Evolutionary conservation across 37 sponge, comb jelly and placozoan genomes (phyloP).

Genomic region (Mnemiopsis leidyi): DNA sequence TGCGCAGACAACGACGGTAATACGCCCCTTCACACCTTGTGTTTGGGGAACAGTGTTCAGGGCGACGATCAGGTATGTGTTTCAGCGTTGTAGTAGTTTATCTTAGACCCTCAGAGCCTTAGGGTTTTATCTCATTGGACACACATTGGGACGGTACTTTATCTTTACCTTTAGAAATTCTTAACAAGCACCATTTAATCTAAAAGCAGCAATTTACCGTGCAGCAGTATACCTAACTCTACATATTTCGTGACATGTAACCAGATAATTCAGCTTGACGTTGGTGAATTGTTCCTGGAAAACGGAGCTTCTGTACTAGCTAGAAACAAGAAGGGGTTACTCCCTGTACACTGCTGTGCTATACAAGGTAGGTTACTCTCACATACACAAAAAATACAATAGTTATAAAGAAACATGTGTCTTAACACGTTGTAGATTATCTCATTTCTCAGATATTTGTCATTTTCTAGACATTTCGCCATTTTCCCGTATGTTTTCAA

Average conservation of each 20-base stretch:
- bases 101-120: not conserved
- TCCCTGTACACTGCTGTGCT: constrained; percentile 64
- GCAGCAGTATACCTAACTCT: too few relatives aligned
- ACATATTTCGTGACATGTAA: not conserved
- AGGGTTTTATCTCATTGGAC: not conserved
- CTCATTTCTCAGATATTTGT: too few relatives aligned
- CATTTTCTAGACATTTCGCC: too few relatives aligned
- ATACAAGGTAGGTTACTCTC: constrained; percentile 6
- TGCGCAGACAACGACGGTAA: constrained; percentile 69
- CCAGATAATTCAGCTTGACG: constrained; percentile 59
- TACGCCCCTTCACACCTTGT: constrained; percentile 74
- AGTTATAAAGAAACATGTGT: too few relatives aligned
- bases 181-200: too few relatives aligned
- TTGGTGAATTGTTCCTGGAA: constrained; percentile 49
- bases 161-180: too few relatives aligned
- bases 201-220: too few relatives aligned
- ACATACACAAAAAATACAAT: too few relatives aligned
- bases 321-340: constrained; percentile 50
- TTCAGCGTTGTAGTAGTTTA: too few relatives aligned
- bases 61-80: constrained; percentile 57
- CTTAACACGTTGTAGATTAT: too few relatives aligned
- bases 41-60: constrained; percentile 65
- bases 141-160: not conserved
- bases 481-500: too few relatives aligned
- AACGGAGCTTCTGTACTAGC: constrained; percentile 1